Evolutionary conservation across 2,888 invertebrate genomes (phyloP), one percentile per base, ranked within the genome.

Genomic region (Epistrophe eligans): DNA sequence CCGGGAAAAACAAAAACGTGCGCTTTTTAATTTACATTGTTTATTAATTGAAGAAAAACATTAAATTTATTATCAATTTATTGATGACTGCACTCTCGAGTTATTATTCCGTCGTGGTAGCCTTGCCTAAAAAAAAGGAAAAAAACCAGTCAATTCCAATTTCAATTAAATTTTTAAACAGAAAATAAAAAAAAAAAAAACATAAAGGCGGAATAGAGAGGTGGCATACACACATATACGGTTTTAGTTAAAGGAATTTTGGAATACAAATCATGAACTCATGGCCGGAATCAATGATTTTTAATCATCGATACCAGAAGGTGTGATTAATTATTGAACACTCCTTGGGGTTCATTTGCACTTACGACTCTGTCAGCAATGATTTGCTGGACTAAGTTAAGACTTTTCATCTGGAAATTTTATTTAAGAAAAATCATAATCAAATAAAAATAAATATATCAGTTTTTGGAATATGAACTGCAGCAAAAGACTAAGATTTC

Each of bases 351-450:
- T 50, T 64, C 48, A 57, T 55, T 74, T 57, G 45, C 77, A 85
- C 85, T 85, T 85, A 85, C 85, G 57, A 64, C 50, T 64, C 43
- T 55, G 52, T 24, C 40, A 70, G 77, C 55, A 45, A 64, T 74
- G 57, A n/a, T 24, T 19, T 57, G 24, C 67, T 48, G 38, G 32
- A 55, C 19, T 38, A 66, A 79, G 70, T 83, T 89, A 88, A 62
- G 60, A 89, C 82, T 89, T 90, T 89, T 90, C 90, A 89, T 90
- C 90, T 90, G 90, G 11, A 90, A 90, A 88, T 64, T 82, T 88
- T 89, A 50, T 82, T 77, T 80, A 72, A 79, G 58, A 80, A 70
- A 71, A 77, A 57, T 35, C 6, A 9, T 19, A 73, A 64, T 73
- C 43, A 62, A 77, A 66, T 55, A 43, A 66, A 48, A 38, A 7